Conservation (phyloP, 2,797 vertebrate species). For the Tokudaia tokunoshimensis region DNA sequence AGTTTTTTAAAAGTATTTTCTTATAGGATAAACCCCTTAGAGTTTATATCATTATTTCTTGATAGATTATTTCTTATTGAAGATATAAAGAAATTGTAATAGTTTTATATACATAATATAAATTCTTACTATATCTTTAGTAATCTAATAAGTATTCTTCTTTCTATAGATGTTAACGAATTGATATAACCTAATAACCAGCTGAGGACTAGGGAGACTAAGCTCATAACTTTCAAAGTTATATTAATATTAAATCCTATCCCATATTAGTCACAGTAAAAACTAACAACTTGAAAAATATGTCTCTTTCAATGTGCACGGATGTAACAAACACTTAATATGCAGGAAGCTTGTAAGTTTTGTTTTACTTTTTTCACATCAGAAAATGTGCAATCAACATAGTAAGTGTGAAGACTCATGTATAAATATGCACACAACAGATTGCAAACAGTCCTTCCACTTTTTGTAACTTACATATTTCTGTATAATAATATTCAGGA, state of each 20-base stretch:
- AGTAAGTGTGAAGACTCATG: slow-evolving; percentile 55
- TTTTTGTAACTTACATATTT: slow-evolving; percentile 60
- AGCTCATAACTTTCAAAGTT: not conserved
- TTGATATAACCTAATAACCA: slow-evolving; percentile 24
- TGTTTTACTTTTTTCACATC: slow-evolving; percentile 72
- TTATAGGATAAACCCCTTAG: fast-evolving
- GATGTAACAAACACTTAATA: slow-evolving; percentile 45
- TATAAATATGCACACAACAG: slow-evolving; percentile 66
- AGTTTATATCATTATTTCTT: not conserved
- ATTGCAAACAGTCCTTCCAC: slow-evolving; percentile 67
- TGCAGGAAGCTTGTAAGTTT: slow-evolving; percentile 59
- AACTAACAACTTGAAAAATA: slow-evolving; percentile 64
- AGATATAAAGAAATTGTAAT: not conserved
- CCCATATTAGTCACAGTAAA: not conserved
- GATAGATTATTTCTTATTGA: not conserved
- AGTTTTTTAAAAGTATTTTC: not conserved
- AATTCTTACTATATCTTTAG: not conserved
- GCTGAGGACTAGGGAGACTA: not conserved
- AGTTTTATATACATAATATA: not conserved
- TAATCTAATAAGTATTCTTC: not conserved
- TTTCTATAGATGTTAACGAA: not conserved
- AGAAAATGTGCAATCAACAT: slow-evolving; percentile 70
- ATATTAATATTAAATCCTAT: slow-evolving; percentile 9
- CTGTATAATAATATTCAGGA: slow-evolving; percentile 59
- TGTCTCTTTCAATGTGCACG: slow-evolving; percentile 41